Percentiles rank a stretch among this genome's conserved stretches.
phyloP scores from a whole-genome alignment of 2,888 invertebrate species.

The Hermaeophaga mercurialis region DNA sequence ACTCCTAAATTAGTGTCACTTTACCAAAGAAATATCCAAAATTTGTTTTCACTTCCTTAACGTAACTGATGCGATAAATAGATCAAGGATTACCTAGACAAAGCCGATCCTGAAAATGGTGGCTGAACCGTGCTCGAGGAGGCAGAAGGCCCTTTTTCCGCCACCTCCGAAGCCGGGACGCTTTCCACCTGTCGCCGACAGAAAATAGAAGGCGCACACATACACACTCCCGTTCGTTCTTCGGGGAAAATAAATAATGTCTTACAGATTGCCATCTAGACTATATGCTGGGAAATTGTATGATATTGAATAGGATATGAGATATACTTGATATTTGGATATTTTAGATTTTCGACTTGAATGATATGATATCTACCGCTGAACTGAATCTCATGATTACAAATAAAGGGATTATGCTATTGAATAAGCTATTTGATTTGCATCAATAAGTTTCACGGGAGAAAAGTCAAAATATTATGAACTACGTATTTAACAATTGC shows the following conservation, averaged over 20 bases:
- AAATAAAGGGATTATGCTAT: not conserved
- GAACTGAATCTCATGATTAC: not conserved
- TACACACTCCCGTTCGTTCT: slow-evolving; percentile 17
- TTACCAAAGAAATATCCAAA: no score
- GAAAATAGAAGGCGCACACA: slow-evolving; percentile 32
- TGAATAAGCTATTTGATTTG: no score
- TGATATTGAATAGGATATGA: slow-evolving; percentile 49
- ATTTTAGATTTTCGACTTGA: slow-evolving; percentile 34
- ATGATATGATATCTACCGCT: not conserved
- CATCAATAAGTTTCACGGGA: no score
- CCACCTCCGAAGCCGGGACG: slow-evolving; percentile 13
- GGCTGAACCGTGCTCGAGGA: slow-evolving; percentile 14
- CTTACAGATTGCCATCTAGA: slow-evolving; percentile 46
- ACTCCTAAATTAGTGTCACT: no score
- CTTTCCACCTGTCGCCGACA: slow-evolving; percentile 36
- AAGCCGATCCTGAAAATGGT: slow-evolving; percentile 16
- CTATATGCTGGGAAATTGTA: slow-evolving; percentile 48
- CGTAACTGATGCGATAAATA: no score
- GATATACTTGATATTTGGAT: slow-evolving; percentile 46
- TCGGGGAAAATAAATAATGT: slow-evolving; percentile 38
- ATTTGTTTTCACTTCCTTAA: no score
- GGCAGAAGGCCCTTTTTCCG: slow-evolving; percentile 28
- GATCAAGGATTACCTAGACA: no score
- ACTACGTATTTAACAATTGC: no score
- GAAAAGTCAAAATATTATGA: no score